Conservation (phyloP, 1,140 invertebrate species). For the Manduca sexta region DNA sequence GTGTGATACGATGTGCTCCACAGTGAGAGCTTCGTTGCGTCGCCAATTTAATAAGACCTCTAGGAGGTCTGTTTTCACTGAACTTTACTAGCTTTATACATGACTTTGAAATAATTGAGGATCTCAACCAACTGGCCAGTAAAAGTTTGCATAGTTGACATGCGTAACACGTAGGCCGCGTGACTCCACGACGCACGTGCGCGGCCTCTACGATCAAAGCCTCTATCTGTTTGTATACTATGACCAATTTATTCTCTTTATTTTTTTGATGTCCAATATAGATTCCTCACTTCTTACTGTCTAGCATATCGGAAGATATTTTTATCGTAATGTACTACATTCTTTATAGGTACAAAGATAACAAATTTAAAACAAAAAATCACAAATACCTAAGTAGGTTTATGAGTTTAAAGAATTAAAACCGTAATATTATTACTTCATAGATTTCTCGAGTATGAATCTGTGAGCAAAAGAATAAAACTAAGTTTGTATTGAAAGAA, state of each 20-base stretch:
- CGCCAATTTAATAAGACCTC: constrained; percentile 13
- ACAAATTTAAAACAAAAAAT: too few relatives aligned
- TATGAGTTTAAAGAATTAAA: too few relatives aligned
- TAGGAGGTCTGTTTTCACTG: constrained; percentile 1
- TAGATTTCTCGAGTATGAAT: too few relatives aligned
- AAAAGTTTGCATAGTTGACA: constrained; percentile 15
- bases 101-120: constrained; percentile 12
- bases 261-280: constrained; percentile 1
- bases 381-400: too few relatives aligned
- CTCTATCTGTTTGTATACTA: constrained; percentile 26
- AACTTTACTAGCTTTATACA: background rate
- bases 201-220: constrained; percentile 18
- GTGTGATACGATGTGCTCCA: constrained; percentile 15
- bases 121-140: constrained; percentile 19
- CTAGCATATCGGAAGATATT: too few relatives aligned
- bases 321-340: too few relatives aligned
- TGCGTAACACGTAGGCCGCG: constrained; percentile 24
- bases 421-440: too few relatives aligned
- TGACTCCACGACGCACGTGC: constrained; percentile 35
- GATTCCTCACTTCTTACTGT: too few relatives aligned
- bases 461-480: too few relatives aligned
- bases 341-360: too few relatives aligned
- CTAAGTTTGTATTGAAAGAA: too few relatives aligned
- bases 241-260: constrained; percentile 38
- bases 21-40: constrained; percentile 9